phyloP scores from a whole-genome alignment of 2,113 vertebrate genomes.

The Oreochromis tanganicae region DNA sequence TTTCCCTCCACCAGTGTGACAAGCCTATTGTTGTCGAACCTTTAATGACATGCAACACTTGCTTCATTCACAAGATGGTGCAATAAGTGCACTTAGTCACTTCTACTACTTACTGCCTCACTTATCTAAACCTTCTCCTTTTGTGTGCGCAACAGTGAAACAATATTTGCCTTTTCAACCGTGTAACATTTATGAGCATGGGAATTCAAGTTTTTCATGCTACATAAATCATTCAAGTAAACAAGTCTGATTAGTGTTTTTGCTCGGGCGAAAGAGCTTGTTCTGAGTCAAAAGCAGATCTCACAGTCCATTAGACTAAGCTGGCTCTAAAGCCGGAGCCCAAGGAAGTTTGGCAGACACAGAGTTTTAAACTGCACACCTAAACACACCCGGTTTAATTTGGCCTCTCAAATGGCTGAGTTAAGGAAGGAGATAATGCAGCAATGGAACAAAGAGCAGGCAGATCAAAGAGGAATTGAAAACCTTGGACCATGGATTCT shows the following conservation, averaged over 20 bases:
- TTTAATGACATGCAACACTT: slow-evolving; percentile 52
- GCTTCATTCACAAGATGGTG: slow-evolving; percentile 71
- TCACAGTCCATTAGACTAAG: slow-evolving; percentile 54
- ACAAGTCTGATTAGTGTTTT: slow-evolving; percentile 47
- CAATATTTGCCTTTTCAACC: slow-evolving; percentile 29
- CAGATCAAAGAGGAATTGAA: slow-evolving; percentile 11
- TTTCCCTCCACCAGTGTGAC: neutral
- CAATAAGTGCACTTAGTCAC: slow-evolving; percentile 61
- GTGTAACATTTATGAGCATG: slow-evolving; percentile 42
- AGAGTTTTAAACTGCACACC: slow-evolving; percentile 23
- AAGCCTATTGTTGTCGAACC: neutral
- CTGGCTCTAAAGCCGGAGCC: slow-evolving; percentile 22
- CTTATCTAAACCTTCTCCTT: neutral
- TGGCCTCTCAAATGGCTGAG: slow-evolving; percentile 7
- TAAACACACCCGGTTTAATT: slow-evolving; percentile 26
- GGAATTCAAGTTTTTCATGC: slow-evolving; percentile 30
- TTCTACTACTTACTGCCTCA: slow-evolving; percentile 1
- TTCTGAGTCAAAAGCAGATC: slow-evolving; percentile 36
- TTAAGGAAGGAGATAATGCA: slow-evolving; percentile 28
- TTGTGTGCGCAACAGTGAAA: slow-evolving; percentile 18
- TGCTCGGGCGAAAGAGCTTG: slow-evolving; percentile 14
- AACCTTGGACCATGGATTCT: neutral
- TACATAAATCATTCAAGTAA: slow-evolving; percentile 42
- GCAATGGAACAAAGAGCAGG: neutral
- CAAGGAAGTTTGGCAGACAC: slow-evolving; percentile 19